Conservation (phyloP, 1,140 invertebrate species). For the fruit fly (Drosophila melanogaster) region DNA sequence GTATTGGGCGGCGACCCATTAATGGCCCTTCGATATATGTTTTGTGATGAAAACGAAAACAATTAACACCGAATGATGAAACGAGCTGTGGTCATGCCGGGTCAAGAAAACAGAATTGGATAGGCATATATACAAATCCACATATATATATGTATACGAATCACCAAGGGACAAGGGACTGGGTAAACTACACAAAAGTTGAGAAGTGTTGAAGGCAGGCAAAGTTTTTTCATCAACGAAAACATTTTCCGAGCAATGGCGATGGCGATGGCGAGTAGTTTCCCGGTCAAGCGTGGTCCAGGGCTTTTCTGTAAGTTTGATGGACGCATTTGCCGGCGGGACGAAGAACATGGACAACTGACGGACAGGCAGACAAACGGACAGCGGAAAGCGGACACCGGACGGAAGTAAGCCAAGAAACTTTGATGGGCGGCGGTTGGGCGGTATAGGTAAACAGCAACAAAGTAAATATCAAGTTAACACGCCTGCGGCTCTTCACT, state of each 20-base stretch:
- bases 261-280: slow-evolving; percentile 56
- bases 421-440: slow-evolving; percentile 42
- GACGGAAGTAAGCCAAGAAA: slow-evolving; percentile 66
- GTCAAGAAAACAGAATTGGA: slow-evolving; percentile 9
- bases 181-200: slow-evolving; percentile 77
- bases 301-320: slow-evolving; percentile 61
- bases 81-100: slow-evolving; percentile 52
- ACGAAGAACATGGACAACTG: slow-evolving; percentile 19
- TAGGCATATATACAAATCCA: slow-evolving; percentile 25
- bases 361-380: slow-evolving; percentile 5
- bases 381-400: slow-evolving; percentile 14
- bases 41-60: slow-evolving; percentile 80
- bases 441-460: slow-evolving; percentile 73
- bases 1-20: slow-evolving; percentile 57
- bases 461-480: slow-evolving; percentile 82
- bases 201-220: slow-evolving; percentile 79
- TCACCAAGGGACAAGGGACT: slow-evolving; percentile 1
- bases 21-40: slow-evolving; percentile 72
- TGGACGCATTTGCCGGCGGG: slow-evolving; percentile 43
- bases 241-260: slow-evolving; percentile 64
- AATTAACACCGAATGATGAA: slow-evolving; percentile 80
- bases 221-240: slow-evolving; percentile 83
- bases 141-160: slow-evolving; percentile 15
- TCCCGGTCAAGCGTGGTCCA: slow-evolving; percentile 68
- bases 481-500: slow-evolving; percentile 73